Percentiles rank a stretch among this genome's conserved stretches.
These are phyloP conservation scores for Ctenomys sociabilis DNA, from an alignment of 2,113 vertebrate genomes.

Conservation along the genomic window DNA sequence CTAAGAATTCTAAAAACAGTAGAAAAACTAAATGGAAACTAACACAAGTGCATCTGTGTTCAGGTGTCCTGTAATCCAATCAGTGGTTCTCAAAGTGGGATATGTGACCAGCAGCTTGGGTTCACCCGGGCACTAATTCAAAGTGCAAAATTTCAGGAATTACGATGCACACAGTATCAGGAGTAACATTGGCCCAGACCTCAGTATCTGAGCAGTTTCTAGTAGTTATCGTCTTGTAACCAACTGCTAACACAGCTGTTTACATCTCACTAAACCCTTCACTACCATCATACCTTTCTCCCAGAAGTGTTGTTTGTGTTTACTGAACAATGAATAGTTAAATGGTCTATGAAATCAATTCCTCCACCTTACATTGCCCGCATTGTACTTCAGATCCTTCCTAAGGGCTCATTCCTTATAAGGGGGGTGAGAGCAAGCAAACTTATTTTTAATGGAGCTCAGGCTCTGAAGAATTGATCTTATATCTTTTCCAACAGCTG, in stretches of 20 bases:
- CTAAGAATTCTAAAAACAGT: neutral
- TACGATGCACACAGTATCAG: neutral
- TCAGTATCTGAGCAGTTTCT: neutral
- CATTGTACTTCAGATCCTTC: neutral
- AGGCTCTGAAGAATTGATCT: neutral
- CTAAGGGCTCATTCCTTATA: neutral
- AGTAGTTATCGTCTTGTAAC: neutral
- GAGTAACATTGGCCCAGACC: neutral
- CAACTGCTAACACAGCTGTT: neutral
- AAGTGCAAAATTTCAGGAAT: neutral
- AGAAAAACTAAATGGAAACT: neutral
- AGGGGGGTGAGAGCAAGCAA: accelerated
- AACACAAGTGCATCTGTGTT: neutral
- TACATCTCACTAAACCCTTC: neutral
- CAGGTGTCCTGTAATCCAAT: accelerated
- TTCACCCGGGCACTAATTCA: neutral
- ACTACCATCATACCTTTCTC: neutral
- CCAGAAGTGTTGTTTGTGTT: neutral
- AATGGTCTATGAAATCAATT: neutral
- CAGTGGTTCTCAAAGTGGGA: neutral
- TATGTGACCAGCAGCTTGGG: neutral
- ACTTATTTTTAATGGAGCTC: neutral
- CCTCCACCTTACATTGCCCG: neutral
- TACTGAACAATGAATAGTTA: neutral
- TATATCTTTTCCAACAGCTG: neutral